These are phyloP conservation scores for Steatornis caripensis DNA, from an alignment of 2,113 vertebrate genomes.

Conservation along the genomic window DNA sequence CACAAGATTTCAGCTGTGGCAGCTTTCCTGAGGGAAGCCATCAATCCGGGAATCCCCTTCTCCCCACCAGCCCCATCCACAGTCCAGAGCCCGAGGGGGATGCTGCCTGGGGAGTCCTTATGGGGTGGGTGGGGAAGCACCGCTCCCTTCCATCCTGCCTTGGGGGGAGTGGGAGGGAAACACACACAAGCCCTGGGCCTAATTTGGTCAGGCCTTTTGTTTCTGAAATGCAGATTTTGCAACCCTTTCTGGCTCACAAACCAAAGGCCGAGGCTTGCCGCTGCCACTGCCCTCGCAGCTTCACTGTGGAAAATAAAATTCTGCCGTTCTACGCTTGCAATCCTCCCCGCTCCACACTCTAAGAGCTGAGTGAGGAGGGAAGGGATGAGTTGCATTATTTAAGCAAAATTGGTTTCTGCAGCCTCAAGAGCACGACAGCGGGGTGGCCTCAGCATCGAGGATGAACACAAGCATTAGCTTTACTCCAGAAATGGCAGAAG, in stretches of 20 bases:
- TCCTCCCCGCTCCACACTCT: fast-evolving
- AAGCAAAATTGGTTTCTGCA: background rate
- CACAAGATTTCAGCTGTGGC: background rate
- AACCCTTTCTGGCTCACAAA: background rate
- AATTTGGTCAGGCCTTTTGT: background rate
- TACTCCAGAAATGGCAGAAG: background rate
- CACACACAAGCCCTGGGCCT: background rate
- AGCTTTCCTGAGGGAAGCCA: background rate
- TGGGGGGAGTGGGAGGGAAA: background rate
- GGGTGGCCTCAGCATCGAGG: background rate
- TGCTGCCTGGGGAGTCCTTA: background rate
- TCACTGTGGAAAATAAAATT: background rate
- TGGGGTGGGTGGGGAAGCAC: background rate
- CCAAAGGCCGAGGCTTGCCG: background rate
- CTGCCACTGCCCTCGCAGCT: background rate
- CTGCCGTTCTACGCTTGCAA: background rate
- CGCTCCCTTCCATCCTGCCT: background rate
- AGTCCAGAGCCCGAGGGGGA: background rate
- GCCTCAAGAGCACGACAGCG: background rate
- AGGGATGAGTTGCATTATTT: background rate
- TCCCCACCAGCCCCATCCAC: background rate
- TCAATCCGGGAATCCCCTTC: background rate
- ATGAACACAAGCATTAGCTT: background rate
- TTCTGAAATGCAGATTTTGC: background rate
- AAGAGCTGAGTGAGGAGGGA: background rate